Conservation (phyloP, 1,140 invertebrate species). For the Lepidurus couesii region DNA sequence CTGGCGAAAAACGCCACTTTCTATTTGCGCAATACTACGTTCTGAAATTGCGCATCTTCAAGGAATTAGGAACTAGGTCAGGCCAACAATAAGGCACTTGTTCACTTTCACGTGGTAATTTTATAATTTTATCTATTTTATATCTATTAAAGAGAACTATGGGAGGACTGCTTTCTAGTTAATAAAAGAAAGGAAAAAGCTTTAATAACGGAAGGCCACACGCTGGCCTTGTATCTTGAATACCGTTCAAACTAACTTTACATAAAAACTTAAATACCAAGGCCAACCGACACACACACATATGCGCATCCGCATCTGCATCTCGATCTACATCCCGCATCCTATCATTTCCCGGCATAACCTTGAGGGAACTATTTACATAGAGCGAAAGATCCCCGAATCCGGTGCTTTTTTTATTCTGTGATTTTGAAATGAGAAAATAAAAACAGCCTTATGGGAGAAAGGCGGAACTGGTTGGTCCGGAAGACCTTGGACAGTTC, state of each 20-base stretch:
- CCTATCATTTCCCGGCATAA: neutral
- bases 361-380: neutral
- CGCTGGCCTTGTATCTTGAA: slow-evolving; percentile 5
- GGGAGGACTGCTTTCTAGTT: neutral
- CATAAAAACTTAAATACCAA: neutral
- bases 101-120: too few species aligned
- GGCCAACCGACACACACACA: neutral
- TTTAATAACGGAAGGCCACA: neutral
- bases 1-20: too few species aligned
- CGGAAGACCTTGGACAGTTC: slow-evolving; percentile 2
- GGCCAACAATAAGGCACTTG: too few species aligned
- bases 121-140: too few species aligned
- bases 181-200: neutral
- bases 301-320: neutral
- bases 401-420: neutral
- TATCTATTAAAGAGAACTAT: too few species aligned
- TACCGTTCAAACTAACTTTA: neutral
- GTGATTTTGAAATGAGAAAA: neutral
- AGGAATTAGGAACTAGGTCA: too few species aligned
- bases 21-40: too few species aligned
- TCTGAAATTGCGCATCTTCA: too few species aligned
- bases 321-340: slow-evolving; percentile 9
- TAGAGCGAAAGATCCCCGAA: neutral
- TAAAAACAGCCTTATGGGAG: neutral
- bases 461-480: neutral